Evolutionary conservation across 1,140 invertebrate genomes (phyloP), one percentile per base, ranked within the genome.

Genomic region (Drosophila subpulchrella): DNA sequence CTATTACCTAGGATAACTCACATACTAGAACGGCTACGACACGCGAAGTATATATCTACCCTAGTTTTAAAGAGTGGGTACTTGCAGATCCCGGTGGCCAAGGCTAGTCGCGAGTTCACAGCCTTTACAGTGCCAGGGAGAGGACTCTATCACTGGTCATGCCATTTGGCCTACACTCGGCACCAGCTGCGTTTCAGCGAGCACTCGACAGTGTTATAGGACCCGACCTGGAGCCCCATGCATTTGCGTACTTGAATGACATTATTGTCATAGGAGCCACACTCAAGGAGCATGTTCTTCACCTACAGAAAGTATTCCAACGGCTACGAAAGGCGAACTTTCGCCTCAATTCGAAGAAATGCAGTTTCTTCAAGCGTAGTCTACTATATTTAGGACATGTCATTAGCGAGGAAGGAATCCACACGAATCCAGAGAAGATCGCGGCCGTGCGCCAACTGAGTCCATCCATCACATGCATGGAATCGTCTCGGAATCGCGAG

Each of bases 131-230:
- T 53, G 7, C 17, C 34, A 36, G n/a, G n/a, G 32, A 20, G 30
- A 53, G 32, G 17, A 10, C 24, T 57, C 7, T 32, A 32, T 38
- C 83, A 92, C 10, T 94, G 5, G 59, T 90, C 1, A 92, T 94
- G 91, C 92, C 93, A 0, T 94, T 93, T 77, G 93, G 93, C 0
- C 65, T 94, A 0, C 68, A 63, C 2, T 92, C 93, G 34, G 90
- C 91, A 2, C 90, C 84, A 7, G 89, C 92, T 0, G 93, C 92
- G 0, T 93, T 93, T 62, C 90, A 92, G 56, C 56, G 93, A 6
- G 34, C 92, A 0, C 91, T 93, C 4, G 90, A 92, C 51, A 15
- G 76, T 4, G 73, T 92, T 17, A 56, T 67, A 27, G 66, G 0
- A 27, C 75, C 72, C 5, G 51, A 84, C 6, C 13, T 47, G 11